These are phyloP conservation scores for Haemorhous mexicanus DNA, from an alignment of 2,113 vertebrate species.

Conservation along the genomic window DNA sequence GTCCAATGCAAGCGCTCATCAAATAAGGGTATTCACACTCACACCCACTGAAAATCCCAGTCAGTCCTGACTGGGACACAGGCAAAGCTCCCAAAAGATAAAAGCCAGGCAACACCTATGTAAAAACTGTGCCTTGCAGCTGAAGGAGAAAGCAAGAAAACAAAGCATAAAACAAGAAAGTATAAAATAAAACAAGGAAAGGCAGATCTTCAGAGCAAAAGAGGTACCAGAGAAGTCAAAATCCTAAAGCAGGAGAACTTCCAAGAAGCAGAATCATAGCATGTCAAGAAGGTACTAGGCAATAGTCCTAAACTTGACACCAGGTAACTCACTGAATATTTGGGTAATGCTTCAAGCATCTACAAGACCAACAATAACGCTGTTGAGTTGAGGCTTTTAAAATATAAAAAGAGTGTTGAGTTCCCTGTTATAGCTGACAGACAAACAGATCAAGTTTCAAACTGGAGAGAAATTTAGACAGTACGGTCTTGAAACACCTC, in stretches of 20 bases:
- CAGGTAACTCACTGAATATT: not conserved
- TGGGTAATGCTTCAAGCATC: not conserved
- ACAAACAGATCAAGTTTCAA: not conserved
- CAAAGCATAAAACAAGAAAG: not conserved
- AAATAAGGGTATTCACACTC: not conserved
- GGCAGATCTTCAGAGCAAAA: not conserved
- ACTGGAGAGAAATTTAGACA: not conserved
- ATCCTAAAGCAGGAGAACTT: not conserved
- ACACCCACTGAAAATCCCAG: not conserved
- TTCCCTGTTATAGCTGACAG: not conserved
- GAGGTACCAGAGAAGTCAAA: not conserved
- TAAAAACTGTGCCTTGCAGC: not conserved
- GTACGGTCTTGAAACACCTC: not conserved
- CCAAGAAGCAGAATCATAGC: not conserved
- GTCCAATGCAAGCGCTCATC: not conserved
- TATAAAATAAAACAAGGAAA: not conserved
- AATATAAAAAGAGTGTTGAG: not conserved
- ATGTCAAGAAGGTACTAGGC: not conserved
- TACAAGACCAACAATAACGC: not conserved
- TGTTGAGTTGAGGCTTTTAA: not conserved
- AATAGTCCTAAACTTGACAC: not conserved
- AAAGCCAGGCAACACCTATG: not conserved
- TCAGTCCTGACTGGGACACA: not conserved
- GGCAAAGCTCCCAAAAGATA: not conserved
- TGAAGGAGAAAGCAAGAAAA: not conserved